Evolutionary conservation across 2,797 vertebrate species (phyloP).

Genomic region (Characodon lateralis): DNA sequence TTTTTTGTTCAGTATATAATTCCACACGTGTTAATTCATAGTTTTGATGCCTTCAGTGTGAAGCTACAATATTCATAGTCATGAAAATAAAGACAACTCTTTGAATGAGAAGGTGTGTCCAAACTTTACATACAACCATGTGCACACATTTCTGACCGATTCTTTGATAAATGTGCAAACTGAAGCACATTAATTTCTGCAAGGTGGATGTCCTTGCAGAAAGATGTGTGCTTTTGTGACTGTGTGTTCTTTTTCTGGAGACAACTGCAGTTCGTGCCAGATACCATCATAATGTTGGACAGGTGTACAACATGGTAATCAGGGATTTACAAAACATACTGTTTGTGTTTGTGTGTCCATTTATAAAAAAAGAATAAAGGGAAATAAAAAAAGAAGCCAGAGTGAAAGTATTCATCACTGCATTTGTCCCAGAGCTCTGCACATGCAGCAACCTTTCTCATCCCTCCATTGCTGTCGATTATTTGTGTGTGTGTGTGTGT

Average conservation of each 20-base stretch:
- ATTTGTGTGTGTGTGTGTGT: not conserved
- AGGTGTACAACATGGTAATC: slow-evolving; percentile 78
- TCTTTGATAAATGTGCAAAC: slow-evolving; percentile 30
- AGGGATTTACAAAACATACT: slow-evolving; percentile 66
- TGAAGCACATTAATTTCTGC: slow-evolving; percentile 22
- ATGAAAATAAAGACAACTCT: too few relatives aligned
- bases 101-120: not conserved
- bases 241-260: slow-evolving; percentile 56
- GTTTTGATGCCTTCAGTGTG: too few relatives aligned
- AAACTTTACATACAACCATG: slow-evolving; percentile 26
- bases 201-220: slow-evolving; percentile 31
- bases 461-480: not conserved
- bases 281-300: slow-evolving; percentile 78
- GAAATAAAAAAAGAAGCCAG: slow-evolving; percentile 12
- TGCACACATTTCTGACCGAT: slow-evolving; percentile 16
- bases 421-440: slow-evolving; percentile 22
- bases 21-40: too few relatives aligned
- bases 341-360: slow-evolving; percentile 18
- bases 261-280: slow-evolving; percentile 66
- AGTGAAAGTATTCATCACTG: slow-evolving; percentile 20
- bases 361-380: slow-evolving; percentile 10
- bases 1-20: too few relatives aligned
- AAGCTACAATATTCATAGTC: too few relatives aligned
- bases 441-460: not conserved
- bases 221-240: slow-evolving; percentile 16